Evolutionary conservation across 2,888 invertebrate species (phyloP), one percentile per base, ranked within the genome.

Genomic region (Mamestra brassicae): DNA sequence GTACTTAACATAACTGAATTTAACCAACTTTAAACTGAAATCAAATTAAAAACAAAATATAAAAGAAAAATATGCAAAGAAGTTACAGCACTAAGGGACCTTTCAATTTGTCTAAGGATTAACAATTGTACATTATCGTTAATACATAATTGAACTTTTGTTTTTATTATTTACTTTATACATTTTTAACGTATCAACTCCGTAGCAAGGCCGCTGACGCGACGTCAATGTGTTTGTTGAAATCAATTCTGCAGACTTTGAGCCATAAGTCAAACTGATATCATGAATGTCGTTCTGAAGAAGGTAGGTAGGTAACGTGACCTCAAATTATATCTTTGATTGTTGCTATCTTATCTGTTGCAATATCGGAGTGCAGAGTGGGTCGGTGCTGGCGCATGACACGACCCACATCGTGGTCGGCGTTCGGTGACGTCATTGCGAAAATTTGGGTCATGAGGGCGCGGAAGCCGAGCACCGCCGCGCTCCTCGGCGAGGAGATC

Each of bases 391-490:
- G 86, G 90, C 87, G 87, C 88, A 87, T 89, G 91, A 88, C 88
- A 85, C 89, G 94, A 93, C 94, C 95, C 91, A 95, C 93, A 93
- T 94, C 89, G 90, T 91, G 90, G 91, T 89, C 92, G 90, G 88
- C 90, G 91, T 89, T 92, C 91, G 86, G 91, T 95, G 96, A 96
- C 95, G 95, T 95, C 95, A 94, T 89, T 88, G 89, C 89, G 89
- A 90, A 94, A 93, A 96, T 96, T 93, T 95, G 93, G 96, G 96
- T 95, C 95, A 96, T 88, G 92, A 92, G 94, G 93, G 90, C 95
- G 91, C 89, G 86, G 89, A 90, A 84, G 75, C 87, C 85, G 89
- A 90, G 89, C 88, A 88, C 86, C 70, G 85, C 85, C 81, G 84
- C 89, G 81, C 79, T 83, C 76, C 80, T 75, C 71, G 81, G 80